Evolutionary conservation across 2,113 vertebrate species (phyloP).

Genomic region (Rhinolophus ferrumequinum): DNA sequence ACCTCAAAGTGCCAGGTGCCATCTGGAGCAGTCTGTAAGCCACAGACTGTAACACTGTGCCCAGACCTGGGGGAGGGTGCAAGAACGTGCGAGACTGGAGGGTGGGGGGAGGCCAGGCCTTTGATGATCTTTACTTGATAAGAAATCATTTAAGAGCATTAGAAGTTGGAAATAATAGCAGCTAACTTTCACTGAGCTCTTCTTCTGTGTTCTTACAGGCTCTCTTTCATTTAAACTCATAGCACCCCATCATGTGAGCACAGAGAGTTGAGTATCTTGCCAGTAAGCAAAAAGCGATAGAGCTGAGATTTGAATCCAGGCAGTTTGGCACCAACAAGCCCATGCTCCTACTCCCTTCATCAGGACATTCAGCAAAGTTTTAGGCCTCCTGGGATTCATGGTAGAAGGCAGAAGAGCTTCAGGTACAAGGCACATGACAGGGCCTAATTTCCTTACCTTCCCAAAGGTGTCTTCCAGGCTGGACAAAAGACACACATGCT

Average conservation of each 20-base stretch:
- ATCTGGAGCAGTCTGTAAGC: background rate
- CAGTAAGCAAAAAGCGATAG: background rate
- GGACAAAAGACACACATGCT: background rate
- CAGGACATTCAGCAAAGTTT: background rate
- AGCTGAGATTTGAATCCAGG: background rate
- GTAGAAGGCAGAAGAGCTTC: background rate
- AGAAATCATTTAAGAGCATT: background rate
- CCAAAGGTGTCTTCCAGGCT: background rate
- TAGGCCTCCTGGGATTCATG: background rate
- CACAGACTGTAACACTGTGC: background rate
- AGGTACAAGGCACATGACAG: background rate
- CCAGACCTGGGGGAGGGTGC: background rate
- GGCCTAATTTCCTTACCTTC: background rate
- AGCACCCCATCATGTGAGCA: background rate
- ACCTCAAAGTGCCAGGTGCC: background rate
- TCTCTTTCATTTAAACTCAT: background rate
- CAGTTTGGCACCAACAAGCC: background rate
- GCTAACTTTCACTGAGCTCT: background rate
- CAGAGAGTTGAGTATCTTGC: background rate
- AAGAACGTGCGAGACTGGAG: background rate
- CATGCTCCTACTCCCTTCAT: background rate
- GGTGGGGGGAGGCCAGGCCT: background rate
- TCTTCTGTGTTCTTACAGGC: background rate
- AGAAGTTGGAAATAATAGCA: background rate
- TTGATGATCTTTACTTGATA: background rate